Evolutionary conservation across 2,888 invertebrate species (phyloP), one percentile per base, ranked within the genome.

Genomic region (Serripes groenlandicus): DNA sequence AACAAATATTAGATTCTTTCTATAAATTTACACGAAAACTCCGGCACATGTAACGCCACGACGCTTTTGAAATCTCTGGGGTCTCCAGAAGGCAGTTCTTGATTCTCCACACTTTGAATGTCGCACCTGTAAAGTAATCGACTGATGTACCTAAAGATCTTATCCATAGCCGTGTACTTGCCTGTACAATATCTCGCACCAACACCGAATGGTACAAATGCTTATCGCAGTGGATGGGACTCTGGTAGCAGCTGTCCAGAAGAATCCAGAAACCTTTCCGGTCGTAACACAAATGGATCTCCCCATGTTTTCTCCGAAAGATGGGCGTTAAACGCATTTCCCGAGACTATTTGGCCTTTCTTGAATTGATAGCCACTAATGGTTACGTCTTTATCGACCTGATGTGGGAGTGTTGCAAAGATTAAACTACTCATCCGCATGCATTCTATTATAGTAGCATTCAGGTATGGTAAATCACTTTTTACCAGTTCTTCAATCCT

Each of bases 151-250:
- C 34, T 62, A 34, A 62, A 62, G 18, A 62, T n/a, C 21, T 62
- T 62, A n/a, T 62, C 62, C 62, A 62, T 62, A 21, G 32, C 62
- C 28, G 62, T 62, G 28, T 62, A n/a, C 21, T 34, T 34, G 1
- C 62, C 62, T 21, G 30, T 62, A 62, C 62, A 62, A 18, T 30
- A 30, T 21, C 62, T 30, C 21, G 28, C 32, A 7, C 62, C 62
- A 3, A 32, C 34, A 32, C 62, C 34, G n/a, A 62, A 62, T 34
- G 62, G 62, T 32, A 62, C 28, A 21, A 62, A 62, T 15, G 62
- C 4, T 34, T 62, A 34, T 32, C 62, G 23, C n/a, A 32, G 5
- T 21, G 62, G 62, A 28, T 62, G 62, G 4, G 32, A 26, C 21
- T 11, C 5, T 3, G 7, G 5, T 3, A 62, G 32, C 32, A 62